A percentile compares a stretch with the other conserved stretches of the same genome.
Evolutionary conservation across 2,888 invertebrate genomes (phyloP).

Genomic region (Neelides folsomi): DNA sequence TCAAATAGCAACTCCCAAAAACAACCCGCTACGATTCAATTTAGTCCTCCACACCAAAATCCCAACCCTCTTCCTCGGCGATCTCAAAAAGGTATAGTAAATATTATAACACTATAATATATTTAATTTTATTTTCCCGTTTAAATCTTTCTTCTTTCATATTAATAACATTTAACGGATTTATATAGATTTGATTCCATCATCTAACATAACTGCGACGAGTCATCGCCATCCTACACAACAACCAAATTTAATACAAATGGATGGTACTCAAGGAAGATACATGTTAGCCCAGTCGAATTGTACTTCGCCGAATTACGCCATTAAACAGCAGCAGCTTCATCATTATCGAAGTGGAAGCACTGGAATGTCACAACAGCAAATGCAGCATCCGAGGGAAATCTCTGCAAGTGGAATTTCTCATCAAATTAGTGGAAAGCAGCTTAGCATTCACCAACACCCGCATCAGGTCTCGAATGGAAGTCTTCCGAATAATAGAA

Average conservation of each 20-base stretch:
- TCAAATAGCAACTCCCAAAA: slow-evolving; percentile 29
- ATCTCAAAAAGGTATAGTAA: slow-evolving; percentile 24
- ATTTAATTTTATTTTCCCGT: too few relatives aligned
- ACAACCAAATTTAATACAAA: not conserved
- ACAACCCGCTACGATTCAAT: slow-evolving; percentile 8
- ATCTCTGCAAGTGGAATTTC: too few relatives aligned
- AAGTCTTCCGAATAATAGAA: too few relatives aligned
- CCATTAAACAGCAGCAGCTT: not conserved
- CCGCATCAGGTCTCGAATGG: too few relatives aligned
- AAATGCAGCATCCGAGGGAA: too few relatives aligned
- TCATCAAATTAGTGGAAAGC: too few relatives aligned
- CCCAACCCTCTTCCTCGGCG: slow-evolving; percentile 31
- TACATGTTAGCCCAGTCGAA: slow-evolving; percentile 3
- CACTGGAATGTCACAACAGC: too few relatives aligned
- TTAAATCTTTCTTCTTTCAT: too few relatives aligned
- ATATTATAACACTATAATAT: not conserved
- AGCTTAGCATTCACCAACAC: too few relatives aligned
- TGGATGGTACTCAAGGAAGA: not conserved
- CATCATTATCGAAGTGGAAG: too few relatives aligned
- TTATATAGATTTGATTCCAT: slow-evolving; percentile 5
- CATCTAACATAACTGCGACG: not conserved
- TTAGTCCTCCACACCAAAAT: slow-evolving; percentile 15
- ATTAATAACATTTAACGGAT: too few relatives aligned
- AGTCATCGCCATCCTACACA: slow-evolving; percentile 4
- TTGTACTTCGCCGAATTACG: not conserved